phyloP scores from a whole-genome alignment of 1,140 invertebrate genomes.

The Cydia strobilella region DNA sequence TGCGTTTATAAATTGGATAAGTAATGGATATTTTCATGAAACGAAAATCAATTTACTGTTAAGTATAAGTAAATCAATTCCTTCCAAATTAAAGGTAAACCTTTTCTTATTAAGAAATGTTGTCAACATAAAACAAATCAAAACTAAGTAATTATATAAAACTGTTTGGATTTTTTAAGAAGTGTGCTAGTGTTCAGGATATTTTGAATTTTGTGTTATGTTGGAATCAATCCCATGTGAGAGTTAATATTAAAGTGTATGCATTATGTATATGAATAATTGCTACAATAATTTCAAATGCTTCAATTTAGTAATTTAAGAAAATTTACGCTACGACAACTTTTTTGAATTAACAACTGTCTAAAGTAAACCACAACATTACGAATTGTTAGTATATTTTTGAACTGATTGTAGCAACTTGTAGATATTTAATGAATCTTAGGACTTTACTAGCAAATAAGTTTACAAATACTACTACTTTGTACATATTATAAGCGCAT shows the following conservation, averaged over 20 bases:
- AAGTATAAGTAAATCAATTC: not conserved
- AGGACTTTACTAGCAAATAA: constrained; percentile 39
- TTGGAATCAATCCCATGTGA: constrained; percentile 26
- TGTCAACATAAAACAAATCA: too few species aligned
- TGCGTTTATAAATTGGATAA: too few species aligned
- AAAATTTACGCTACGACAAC: not conserved
- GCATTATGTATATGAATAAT: not conserved
- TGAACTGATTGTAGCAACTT: constrained; percentile 12
- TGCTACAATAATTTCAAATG: constrained; percentile 6
- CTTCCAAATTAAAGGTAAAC: not conserved
- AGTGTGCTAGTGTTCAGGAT: not conserved
- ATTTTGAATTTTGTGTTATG: not conserved
- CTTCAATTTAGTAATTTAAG: not conserved
- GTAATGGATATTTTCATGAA: too few species aligned
- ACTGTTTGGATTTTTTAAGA: not conserved
- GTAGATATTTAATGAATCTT: constrained; percentile 35
- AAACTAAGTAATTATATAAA: not conserved
- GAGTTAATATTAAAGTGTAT: constrained; percentile 8
- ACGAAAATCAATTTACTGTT: not conserved
- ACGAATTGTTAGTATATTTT: not conserved
- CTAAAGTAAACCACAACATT: not conserved
- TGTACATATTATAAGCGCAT: constrained; percentile 58
- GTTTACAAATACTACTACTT: constrained; percentile 42
- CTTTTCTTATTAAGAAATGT: too few species aligned
- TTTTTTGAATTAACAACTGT: not conserved